Evolutionary conservation across 2,797 vertebrate genomes (phyloP).

Genomic region (Todus mexicanus): DNA sequence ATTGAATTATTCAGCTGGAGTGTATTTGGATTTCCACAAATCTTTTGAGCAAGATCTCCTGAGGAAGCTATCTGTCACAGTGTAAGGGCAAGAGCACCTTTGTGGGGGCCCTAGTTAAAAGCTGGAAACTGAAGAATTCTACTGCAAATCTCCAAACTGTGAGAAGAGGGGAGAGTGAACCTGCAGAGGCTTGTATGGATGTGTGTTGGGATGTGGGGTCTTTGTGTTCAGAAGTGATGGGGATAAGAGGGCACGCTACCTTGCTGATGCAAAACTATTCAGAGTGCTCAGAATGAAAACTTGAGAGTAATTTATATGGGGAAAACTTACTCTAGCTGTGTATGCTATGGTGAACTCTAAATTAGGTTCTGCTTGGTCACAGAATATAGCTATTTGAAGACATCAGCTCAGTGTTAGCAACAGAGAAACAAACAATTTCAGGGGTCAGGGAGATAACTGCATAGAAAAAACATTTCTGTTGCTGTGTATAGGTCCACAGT

Average conservation of each 20-base stretch:
- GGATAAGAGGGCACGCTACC: not conserved
- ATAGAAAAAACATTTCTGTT: not conserved
- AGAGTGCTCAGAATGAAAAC: not conserved
- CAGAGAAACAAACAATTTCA: not conserved
- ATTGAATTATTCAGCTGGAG: not conserved
- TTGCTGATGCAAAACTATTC: not conserved
- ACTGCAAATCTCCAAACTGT: not conserved
- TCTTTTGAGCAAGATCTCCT: not conserved
- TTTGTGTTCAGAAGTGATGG: not conserved
- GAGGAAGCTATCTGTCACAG: not conserved
- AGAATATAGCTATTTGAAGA: not conserved
- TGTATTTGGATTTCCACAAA: not conserved
- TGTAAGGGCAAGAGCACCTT: not conserved
- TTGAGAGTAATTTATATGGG: not conserved
- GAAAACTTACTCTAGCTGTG: not conserved
- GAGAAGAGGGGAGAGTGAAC: not conserved
- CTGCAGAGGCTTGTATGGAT: not conserved
- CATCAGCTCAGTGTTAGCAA: not conserved
- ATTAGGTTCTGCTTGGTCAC: not conserved
- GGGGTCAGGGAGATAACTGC: not conserved
- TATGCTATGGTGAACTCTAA: accelerated
- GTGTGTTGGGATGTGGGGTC: not conserved
- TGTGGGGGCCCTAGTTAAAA: not conserved
- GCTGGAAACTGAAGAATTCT: not conserved
- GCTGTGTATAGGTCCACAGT: not conserved